Evolutionary conservation across 2,888 invertebrate genomes (phyloP), one percentile per base, ranked within the genome.

Genomic region (Proisotoma minuta): DNA sequence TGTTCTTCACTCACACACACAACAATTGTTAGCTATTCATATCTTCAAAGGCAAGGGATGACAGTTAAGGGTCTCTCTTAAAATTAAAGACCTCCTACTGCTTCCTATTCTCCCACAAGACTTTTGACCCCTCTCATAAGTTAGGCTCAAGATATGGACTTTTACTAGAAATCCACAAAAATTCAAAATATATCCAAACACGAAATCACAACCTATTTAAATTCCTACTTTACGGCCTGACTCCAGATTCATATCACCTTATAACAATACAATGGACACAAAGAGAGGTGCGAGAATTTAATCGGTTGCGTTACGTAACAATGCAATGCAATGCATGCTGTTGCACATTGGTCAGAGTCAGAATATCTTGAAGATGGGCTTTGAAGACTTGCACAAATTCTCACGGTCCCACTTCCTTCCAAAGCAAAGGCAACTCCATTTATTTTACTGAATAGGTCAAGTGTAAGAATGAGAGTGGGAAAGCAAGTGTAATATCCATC

Each of bases 31-130:
- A 34, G 34, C 34, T 34, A 34, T n/a, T 43, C 43, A 43, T n/a
- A 43, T 43, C 43, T 43, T n/a, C 5, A n/a, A n/a, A n/a, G n/a
- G n/a, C n/a, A 57, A 66, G 71, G 64, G 71, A 73, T 70, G 73
- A 73, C 70, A 73, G 70, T 71, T 56, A 70, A 70, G 68, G 73
- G 70, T 68, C 70, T 71, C 69, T 69, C 70, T 66, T 63, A 68
- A 73, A 72, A 73, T 71, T 73, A 71, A 70, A 71, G 73, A 71
- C 73, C 73, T 73, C 73, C 73, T 71, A 73, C 73, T 70, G 71
- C 64, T 68, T 70, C 66, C 62, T 62, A 57, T 62, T 60, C 62
- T 63, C 62, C 66, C 60, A 28, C 28, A 29, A 54, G 53, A 56
- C 62, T 64, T 69, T 63, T 62, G 62, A 59, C 64, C 61, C 59